phyloP scores from a whole-genome alignment of 2,888 invertebrate genomes.

The Anorthoa munda region DNA sequence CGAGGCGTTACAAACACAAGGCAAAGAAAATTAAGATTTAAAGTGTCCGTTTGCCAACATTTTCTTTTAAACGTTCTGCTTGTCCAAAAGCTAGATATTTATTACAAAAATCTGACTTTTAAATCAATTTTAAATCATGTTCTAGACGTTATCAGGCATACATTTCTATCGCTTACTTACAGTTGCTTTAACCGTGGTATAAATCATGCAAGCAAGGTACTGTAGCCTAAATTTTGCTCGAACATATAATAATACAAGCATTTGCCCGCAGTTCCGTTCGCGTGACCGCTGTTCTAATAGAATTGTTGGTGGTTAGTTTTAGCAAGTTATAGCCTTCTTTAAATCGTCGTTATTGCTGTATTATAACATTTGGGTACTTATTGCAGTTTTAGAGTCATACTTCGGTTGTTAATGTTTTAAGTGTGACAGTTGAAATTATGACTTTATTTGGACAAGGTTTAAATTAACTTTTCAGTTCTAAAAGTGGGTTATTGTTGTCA shows the following conservation, averaged over 20 bases:
- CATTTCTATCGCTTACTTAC: slow-evolving; percentile 52
- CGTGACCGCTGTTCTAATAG: slow-evolving; percentile 57
- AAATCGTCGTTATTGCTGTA: slow-evolving; percentile 34
- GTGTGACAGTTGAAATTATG: slow-evolving; percentile 24
- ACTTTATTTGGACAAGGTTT: not conserved
- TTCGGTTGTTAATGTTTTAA: slow-evolving; percentile 32
- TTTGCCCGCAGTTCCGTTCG: slow-evolving; percentile 66
- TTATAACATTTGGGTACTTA: slow-evolving; percentile 22
- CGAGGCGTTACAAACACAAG: no score
- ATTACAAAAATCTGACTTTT: slow-evolving; percentile 38
- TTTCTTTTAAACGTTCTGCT: not conserved
- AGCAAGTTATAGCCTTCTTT: slow-evolving; percentile 48
- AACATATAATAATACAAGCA: slow-evolving; percentile 62
- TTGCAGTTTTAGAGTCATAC: slow-evolving; percentile 22
- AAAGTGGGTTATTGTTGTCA: no score
- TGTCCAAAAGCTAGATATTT: slow-evolving; percentile 23
- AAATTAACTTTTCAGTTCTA: not conserved
- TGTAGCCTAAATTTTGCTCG: slow-evolving; percentile 55
- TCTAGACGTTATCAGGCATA: slow-evolving; percentile 27
- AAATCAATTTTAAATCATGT: slow-evolving; percentile 47
- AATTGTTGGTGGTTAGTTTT: slow-evolving; percentile 52
- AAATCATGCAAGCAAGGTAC: slow-evolving; percentile 55
- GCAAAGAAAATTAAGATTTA: not conserved
- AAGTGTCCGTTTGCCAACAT: no score
- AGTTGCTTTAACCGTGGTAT: slow-evolving; percentile 38